These are phyloP conservation scores for Odontothrips loti DNA, from an alignment of 2,888 invertebrate species.

Conservation along the genomic window DNA sequence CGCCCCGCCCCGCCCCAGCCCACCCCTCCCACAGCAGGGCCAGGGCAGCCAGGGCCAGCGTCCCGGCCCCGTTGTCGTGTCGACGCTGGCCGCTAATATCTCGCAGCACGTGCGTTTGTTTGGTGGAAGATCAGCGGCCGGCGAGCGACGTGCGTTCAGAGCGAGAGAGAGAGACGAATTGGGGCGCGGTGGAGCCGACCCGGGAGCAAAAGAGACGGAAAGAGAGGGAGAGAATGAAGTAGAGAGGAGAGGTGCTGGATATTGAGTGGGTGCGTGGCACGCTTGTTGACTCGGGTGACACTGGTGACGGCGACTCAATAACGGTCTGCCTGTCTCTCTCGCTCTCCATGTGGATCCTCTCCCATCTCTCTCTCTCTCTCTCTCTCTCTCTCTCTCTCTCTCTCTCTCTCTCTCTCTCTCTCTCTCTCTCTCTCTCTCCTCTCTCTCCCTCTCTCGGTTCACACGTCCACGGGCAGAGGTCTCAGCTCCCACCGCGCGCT, in stretches of 20 bases:
- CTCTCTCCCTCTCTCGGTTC: not conserved
- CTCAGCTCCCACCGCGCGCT: no score
- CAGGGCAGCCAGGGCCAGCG: no score
- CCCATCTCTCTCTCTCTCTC: not conserved
- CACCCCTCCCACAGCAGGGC: not conserved
- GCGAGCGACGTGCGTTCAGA: not conserved
- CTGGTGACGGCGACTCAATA: slow-evolving; percentile 19
- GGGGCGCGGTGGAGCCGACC: no score
- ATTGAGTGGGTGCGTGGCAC: slow-evolving; percentile 14
- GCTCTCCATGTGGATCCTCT: not conserved
- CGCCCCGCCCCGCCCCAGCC: not conserved
- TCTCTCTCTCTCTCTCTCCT: not conserved
- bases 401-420: not conserved
- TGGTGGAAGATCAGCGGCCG: not conserved
- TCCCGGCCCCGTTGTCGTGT: not conserved
- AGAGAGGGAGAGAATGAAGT: not conserved
- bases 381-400: not conserved
- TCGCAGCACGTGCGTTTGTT: slow-evolving; percentile 22
- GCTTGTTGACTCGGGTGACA: slow-evolving; percentile 25
- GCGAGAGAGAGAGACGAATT: not conserved
- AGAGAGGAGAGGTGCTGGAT: not conserved
- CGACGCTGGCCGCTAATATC: slow-evolving; percentile 10
- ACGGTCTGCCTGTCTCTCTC: not conserved
- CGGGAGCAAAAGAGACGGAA: not conserved
- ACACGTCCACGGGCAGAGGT: no score